Percentiles rank a stretch among this genome's conserved stretches.
phyloP scores from a whole-genome alignment of 2,888 invertebrate species.

The Hybos culiciformis region DNA sequence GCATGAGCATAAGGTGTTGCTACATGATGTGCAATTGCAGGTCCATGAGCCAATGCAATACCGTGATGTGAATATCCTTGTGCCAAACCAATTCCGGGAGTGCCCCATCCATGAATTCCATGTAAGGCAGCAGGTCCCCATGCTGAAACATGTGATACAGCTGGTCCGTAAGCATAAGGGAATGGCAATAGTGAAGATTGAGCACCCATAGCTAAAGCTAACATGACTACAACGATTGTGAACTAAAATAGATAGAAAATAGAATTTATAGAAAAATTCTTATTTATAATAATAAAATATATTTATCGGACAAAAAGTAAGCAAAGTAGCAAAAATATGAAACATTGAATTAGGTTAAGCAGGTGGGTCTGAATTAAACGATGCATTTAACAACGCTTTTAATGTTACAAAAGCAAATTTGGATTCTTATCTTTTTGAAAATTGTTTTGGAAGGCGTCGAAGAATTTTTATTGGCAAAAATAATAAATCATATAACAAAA shows the following conservation, averaged over 20 bases:
- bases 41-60: conserved; percentile 29
- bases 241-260: conserved; percentile 17
- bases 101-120: not conserved
- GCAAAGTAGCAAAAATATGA: too few relatives aligned
- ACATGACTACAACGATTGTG: conserved; percentile 23
- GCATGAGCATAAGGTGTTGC: conserved; percentile 7
- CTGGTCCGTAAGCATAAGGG: conserved; percentile 18
- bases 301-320: too few relatives aligned
- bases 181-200: conserved; percentile 27
- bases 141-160: conserved; percentile 11
- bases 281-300: too few relatives aligned
- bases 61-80: conserved; percentile 28
- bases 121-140: conserved; percentile 12
- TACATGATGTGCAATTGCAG: conserved; percentile 14
- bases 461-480: too few relatives aligned
- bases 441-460: too few relatives aligned
- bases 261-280: too few relatives aligned
- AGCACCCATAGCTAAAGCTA: conserved; percentile 29
- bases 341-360: too few relatives aligned
- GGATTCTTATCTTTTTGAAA: too few relatives aligned
- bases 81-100: not conserved
- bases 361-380: too few relatives aligned
- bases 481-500: too few relatives aligned
- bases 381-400: too few relatives aligned
- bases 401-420: too few relatives aligned